Evolutionary conservation across 1,140 invertebrate genomes (phyloP).

Genomic region (Drosophila saltans): DNA sequence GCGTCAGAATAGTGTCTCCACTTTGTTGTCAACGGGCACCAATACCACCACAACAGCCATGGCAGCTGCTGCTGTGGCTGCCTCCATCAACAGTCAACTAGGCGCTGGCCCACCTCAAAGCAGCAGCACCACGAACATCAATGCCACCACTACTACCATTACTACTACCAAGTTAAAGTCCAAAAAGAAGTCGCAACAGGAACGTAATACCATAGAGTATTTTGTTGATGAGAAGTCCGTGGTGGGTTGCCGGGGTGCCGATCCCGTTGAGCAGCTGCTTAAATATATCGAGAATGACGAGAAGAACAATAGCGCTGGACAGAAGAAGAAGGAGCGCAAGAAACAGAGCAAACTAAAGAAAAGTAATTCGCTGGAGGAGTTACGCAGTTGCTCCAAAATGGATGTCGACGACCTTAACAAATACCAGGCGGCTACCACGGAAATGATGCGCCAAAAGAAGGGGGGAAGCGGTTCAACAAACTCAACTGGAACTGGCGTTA

Average conservation of each 20-base stretch:
- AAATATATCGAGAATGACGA: conserved; percentile 84
- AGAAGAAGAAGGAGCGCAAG: conserved; percentile 72
- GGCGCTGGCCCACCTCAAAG: neutral
- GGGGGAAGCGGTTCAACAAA: neutral
- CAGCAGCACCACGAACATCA: neutral
- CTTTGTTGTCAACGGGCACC: conserved; percentile 50
- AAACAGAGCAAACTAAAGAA: conserved; percentile 85
- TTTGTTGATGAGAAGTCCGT: conserved; percentile 85
- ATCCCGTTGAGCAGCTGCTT: conserved; percentile 84
- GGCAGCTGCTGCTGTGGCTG: conserved; percentile 56
- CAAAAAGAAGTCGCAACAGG: conserved; percentile 79
- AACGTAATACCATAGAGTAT: conserved; percentile 84
- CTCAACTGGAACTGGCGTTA: conserved; percentile 19
- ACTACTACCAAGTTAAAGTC: conserved; percentile 55
- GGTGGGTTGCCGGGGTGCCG: conserved; percentile 85
- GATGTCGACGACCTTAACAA: conserved; percentile 82
- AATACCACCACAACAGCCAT: conserved; percentile 58
- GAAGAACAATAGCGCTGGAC: conserved; percentile 26
- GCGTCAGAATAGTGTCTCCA: conserved; percentile 58
- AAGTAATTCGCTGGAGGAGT: conserved; percentile 88
- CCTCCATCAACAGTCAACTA: conserved; percentile 53
- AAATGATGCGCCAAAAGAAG: conserved; percentile 82
- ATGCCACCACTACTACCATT: conserved; percentile 35
- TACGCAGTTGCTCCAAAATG: conserved; percentile 83
- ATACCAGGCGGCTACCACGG: conserved; percentile 77